These are phyloP conservation scores for Pseudorhiza aurosa DNA, from an alignment of 30 jellyfish, hydroid and myxozoan genomes.

Conservation along the genomic window DNA sequence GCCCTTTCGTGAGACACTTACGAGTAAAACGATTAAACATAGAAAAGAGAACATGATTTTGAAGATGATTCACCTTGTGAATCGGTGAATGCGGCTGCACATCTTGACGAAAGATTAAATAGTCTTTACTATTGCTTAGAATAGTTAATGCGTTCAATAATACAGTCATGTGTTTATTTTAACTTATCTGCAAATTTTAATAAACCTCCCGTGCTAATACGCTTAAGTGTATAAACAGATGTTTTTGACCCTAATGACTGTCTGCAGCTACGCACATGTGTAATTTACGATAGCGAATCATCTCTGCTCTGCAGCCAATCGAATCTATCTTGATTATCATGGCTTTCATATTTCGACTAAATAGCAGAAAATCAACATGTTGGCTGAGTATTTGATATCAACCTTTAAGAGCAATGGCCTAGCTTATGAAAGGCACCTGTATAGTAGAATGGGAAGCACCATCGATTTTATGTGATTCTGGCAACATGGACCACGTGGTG, in stretches of 20 bases:
- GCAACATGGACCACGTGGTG: too few relatives aligned
- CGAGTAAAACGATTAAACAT: background rate
- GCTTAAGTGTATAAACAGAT: slow-evolving; percentile 13
- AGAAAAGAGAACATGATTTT: background rate
- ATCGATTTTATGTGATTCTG: too few relatives aligned
- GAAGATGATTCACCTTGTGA: background rate
- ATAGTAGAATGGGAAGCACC: too few relatives aligned
- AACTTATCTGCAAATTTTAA: background rate
- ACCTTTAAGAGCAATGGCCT: too few relatives aligned
- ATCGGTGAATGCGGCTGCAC: slow-evolving; percentile 27
- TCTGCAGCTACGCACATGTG: background rate
- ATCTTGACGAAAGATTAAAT: slow-evolving; percentile 24
- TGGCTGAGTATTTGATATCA: too few relatives aligned
- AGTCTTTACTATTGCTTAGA: slow-evolving; percentile 5
- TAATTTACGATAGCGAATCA: background rate
- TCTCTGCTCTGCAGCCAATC: background rate
- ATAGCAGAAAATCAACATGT: too few relatives aligned
- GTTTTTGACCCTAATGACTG: background rate
- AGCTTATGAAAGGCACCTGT: too few relatives aligned
- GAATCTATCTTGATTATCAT: too few relatives aligned
- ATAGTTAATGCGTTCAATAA: slow-evolving; percentile 5
- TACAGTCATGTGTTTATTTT: slow-evolving; percentile 7
- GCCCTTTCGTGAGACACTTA: background rate
- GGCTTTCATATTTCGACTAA: too few relatives aligned
- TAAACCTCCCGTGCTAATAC: background rate